Evolutionary conservation across 2,797 vertebrate species (phyloP).

Genomic region (Craterocephalus amniculus): DNA sequence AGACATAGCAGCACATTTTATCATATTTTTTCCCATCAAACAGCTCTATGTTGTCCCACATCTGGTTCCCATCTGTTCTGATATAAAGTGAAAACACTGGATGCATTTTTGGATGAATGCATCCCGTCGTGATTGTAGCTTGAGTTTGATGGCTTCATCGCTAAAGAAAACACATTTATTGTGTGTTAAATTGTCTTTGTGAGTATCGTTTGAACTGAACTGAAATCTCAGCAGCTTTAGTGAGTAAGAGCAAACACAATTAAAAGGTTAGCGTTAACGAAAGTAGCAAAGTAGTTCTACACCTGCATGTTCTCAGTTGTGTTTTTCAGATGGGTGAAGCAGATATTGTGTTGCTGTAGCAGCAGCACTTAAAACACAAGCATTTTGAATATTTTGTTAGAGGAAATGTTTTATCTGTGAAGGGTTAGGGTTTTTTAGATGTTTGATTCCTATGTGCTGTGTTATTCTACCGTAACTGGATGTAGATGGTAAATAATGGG

Average conservation of each 20-base stretch:
- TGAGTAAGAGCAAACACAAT: background rate
- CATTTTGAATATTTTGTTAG: background rate
- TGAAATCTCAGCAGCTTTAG: constrained; percentile 1
- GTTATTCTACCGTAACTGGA: constrained; percentile 3
- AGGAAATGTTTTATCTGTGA: background rate
- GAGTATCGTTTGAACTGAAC: background rate
- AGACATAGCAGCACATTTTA: background rate
- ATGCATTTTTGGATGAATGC: constrained; percentile 2
- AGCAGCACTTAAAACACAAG: constrained; percentile 6
- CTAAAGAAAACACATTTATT: background rate
- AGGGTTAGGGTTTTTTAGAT: too few species aligned
- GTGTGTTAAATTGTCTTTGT: constrained; percentile 14
- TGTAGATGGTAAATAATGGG: constrained; percentile 18
- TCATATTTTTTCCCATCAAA: background rate
- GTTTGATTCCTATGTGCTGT: background rate
- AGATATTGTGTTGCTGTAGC: constrained; percentile 3
- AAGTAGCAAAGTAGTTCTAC: background rate
- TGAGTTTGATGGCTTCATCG: constrained; percentile 13
- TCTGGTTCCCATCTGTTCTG: constrained; percentile 51
- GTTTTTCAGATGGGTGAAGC: constrained; percentile 13
- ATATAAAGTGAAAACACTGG: constrained; percentile 13
- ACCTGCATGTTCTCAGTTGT: background rate
- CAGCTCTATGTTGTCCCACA: constrained; percentile 18
- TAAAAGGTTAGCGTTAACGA: background rate
- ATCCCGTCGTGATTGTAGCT: constrained; percentile 6